Base-by-base conservation (phyloP, 2,888 invertebrate species). In the Teinopalpus imperialis region DNA sequence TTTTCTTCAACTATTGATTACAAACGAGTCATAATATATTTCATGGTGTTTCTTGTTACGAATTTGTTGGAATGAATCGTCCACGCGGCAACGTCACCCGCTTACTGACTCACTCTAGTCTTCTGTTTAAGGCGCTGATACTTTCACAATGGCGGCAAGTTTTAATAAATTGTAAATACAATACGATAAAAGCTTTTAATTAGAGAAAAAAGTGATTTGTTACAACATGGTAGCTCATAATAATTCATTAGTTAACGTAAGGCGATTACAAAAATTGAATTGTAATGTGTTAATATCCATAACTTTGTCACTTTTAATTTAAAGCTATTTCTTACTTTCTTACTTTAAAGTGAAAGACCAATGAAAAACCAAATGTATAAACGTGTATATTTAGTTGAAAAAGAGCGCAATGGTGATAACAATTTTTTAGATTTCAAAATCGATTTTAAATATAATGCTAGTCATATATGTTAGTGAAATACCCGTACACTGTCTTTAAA, bases 101-200 rank as follows among this genome's bases (percentile, higher is more conserved):
- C 30, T 35, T 12, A 72, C 73, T 80, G 80, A 78, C 69, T 82
- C 78, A 81, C 63, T 59, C 52, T 63, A 60, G 53, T 61, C 42
- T 34, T 40, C 43, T 48, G 43, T 40, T 57, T 55, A 54, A 44
- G 42, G 49, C 57, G 49, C 54, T 56, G 42, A 58, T 55, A 74
- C 72, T 71, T 72, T 71, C 66, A 58, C 64, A 69, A 71, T 66
- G 57, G 61, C 59, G 57, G 61, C 53, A 54, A 58, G 52, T 49
- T 50, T 29, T 13, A 32, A 31, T 21, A 40, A 48, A 49, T 45
- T 37, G 32, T 37, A 36, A 34, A 41, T 39, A 27, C 40, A 16
- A 35, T 27, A 29, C 31, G 37, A 24, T 8, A 27, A 35, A 24
- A 24, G 31, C 16, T 12, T 8, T 13, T 39, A 40, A 23, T 43